Percentiles rank a stretch among this genome's conserved stretches.
Evolutionary conservation across 1,140 invertebrate genomes (phyloP).

Genomic region (Drosophila kepulauana): DNA sequence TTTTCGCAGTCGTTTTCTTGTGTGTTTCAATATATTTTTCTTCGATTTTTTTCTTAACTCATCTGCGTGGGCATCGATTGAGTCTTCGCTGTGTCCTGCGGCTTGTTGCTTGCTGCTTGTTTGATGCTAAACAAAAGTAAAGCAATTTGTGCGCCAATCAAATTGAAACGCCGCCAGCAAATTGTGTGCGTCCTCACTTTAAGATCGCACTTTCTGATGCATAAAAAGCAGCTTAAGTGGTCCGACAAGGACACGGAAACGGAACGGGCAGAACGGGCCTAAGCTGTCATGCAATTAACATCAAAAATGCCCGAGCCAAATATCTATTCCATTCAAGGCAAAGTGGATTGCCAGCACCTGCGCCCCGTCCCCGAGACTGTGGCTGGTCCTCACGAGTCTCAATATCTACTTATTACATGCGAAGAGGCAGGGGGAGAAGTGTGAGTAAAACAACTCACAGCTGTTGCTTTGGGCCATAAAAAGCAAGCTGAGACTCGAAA

Average conservation of each 20-base stretch:
- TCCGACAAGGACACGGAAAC: background rate
- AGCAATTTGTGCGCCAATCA: conserved; percentile 52
- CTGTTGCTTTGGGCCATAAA: conserved; percentile 47
- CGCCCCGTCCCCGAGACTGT: background rate
- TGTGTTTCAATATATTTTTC: conserved; percentile 4
- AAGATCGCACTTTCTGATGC: conserved; percentile 30
- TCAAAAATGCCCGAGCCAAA: conserved; percentile 12
- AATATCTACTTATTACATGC: conserved; percentile 27
- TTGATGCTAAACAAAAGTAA: conserved; percentile 44
- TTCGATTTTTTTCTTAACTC: conserved; percentile 5
- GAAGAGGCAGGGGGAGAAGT: background rate
- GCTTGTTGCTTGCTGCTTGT: conserved; percentile 24
- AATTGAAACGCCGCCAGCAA: conserved; percentile 45
- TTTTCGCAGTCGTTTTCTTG: background rate
- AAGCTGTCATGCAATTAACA: conserved; percentile 48
- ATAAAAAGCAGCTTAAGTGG: conserved; percentile 30
- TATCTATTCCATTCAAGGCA: conserved; percentile 20
- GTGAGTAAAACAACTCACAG: conserved; percentile 31
- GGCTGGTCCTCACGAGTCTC: conserved; percentile 2
- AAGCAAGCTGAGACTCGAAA: conserved; percentile 30
- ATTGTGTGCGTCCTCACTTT: conserved; percentile 24
- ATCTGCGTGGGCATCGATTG: conserved; percentile 22
- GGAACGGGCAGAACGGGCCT: conserved; percentile 3
- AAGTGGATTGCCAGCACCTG: conserved; percentile 19
- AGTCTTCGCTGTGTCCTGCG: background rate